These are phyloP conservation scores for Erinaceus europaeus DNA, from an alignment of 2,113 vertebrate species.

Conservation along the genomic window DNA sequence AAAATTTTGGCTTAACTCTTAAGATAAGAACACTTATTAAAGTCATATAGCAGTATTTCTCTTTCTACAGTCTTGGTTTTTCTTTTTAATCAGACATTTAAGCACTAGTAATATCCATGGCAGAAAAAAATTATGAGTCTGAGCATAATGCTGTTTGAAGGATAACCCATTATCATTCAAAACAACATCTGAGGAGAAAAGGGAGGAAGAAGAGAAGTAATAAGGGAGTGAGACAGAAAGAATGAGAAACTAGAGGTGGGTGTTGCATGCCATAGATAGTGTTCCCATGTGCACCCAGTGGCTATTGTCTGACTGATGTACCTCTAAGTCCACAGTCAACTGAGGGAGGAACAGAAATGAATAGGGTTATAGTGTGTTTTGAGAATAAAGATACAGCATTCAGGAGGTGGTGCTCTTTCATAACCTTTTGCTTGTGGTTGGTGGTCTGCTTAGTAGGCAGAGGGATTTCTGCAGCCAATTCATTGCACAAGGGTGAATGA, in stretches of 20 bases:
- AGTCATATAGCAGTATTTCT: no score
- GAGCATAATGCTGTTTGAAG: accelerated
- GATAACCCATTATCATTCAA: not conserved
- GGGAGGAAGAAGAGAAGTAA: not conserved
- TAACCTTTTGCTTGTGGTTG: no score
- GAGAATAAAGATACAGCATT: not conserved
- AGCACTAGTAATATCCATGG: accelerated
- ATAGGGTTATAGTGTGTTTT: not conserved
- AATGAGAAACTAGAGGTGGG: not conserved
- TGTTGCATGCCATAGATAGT: accelerated
- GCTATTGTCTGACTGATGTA: accelerated
- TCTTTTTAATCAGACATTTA: not conserved
- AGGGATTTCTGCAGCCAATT: not conserved
- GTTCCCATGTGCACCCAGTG: accelerated
- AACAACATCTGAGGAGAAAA: accelerated
- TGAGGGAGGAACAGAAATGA: not conserved
- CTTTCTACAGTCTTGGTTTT: accelerated
- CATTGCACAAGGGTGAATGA: accelerated
- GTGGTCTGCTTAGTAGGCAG: not conserved
- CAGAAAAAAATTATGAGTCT: not conserved
- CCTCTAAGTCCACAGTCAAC: not conserved
- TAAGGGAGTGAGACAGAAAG: no score
- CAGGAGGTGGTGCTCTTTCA: not conserved
- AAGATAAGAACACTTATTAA: no score
- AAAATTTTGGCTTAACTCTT: no score